phyloP scores from a whole-genome alignment of 2,888 invertebrate species.

The Caenorhabditis sp. region DNA sequence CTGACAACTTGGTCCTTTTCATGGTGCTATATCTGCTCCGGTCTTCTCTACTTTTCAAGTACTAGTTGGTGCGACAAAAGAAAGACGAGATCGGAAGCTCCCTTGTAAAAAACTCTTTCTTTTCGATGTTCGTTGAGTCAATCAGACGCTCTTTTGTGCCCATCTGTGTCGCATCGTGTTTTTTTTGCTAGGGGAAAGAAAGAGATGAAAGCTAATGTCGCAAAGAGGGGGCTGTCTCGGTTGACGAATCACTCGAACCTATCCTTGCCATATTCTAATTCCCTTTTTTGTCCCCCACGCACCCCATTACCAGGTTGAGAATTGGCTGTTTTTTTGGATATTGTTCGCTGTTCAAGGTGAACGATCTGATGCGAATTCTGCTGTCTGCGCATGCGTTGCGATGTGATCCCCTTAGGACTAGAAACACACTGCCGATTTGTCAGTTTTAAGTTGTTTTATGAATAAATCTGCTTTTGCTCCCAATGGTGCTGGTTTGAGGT shows the following conservation, averaged over 20 bases:
- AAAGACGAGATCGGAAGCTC: slow-evolving; percentile 1
- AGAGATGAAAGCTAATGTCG: slow-evolving; percentile 22
- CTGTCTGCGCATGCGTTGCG: slow-evolving; percentile 28
- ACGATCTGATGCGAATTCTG: slow-evolving; percentile 14
- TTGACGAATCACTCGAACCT: slow-evolving; percentile 42
- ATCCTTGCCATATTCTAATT: slow-evolving; percentile 18
- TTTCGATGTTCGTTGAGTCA: slow-evolving; percentile 51
- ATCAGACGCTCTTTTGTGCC: slow-evolving; percentile 59
- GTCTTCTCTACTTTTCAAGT: slow-evolving; percentile 18
- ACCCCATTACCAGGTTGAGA: slow-evolving; percentile 48
- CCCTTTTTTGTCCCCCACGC: slow-evolving; percentile 26
- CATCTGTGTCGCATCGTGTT: neutral
- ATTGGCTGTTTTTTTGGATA: slow-evolving; percentile 11
- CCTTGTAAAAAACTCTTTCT: neutral
- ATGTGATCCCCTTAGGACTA: slow-evolving; percentile 32
- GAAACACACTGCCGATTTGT: slow-evolving; percentile 15
- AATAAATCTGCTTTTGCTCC: slow-evolving; percentile 34
- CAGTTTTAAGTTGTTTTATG: slow-evolving; percentile 41
- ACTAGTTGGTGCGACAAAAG: slow-evolving; percentile 50
- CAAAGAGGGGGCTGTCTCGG: slow-evolving; percentile 29
- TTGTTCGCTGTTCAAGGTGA: slow-evolving; percentile 39
- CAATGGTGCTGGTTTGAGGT: neutral
- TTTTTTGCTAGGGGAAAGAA: slow-evolving; percentile 1
- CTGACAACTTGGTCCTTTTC: slow-evolving; percentile 56
- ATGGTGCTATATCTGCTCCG: slow-evolving; percentile 17